phyloP scores from a whole-genome alignment of 2,113 vertebrate genomes.

The Monarcha castaneiventris region DNA sequence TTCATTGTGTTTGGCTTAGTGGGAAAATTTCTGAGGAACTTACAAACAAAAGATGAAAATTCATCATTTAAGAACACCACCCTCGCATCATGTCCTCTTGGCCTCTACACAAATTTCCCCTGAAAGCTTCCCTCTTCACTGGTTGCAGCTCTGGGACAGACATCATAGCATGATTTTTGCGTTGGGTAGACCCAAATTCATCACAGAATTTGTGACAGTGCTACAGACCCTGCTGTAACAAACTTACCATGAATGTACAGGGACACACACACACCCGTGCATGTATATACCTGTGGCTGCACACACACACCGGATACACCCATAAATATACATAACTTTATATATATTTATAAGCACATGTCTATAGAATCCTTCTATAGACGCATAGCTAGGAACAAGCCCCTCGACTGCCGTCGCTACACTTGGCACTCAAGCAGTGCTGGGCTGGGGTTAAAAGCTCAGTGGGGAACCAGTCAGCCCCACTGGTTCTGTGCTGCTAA shows the following conservation, averaged over 20 bases:
- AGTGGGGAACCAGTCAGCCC: background rate
- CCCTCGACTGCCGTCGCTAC: no score
- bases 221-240: background rate
- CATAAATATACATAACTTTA: background rate
- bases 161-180: rapidly evolving
- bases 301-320: background rate
- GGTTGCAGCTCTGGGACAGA: background rate
- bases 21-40: background rate
- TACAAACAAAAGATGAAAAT: background rate
- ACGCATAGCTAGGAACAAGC: background rate
- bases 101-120: background rate
- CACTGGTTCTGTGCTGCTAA: background rate
- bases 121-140: background rate
- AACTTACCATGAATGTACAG: background rate
- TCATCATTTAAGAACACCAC: background rate
- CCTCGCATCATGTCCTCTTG: background rate
- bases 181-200: background rate
- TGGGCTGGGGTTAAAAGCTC: background rate
- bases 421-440: background rate
- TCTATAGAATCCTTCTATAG: background rate
- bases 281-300: background rate
- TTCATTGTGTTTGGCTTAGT: background rate
- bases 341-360: background rate
- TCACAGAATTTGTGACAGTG: background rate
- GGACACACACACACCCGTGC: background rate